Percentiles rank a stretch among this genome's conserved stretches.
These are phyloP conservation scores for Myotis findleyi DNA, from an alignment of 2,797 vertebrate species.

Conservation along the genomic window DNA sequence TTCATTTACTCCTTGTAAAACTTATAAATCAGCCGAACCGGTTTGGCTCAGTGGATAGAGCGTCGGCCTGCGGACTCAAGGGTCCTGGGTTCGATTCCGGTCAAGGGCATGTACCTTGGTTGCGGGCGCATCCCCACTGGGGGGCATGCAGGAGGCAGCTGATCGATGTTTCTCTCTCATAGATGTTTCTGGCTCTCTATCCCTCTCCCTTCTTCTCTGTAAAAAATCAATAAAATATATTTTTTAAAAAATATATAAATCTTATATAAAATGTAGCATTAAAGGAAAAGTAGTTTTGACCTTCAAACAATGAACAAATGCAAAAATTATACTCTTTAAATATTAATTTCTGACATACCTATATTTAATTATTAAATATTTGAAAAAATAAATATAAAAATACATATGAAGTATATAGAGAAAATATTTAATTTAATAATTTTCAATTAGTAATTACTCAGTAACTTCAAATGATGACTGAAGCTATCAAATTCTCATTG, in stretches of 20 bases:
- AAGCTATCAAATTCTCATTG: constrained; percentile 1
- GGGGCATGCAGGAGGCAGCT: too few relatives aligned
- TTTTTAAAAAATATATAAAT: neutral
- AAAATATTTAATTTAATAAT: neutral
- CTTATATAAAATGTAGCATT: neutral
- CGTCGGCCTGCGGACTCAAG: too few relatives aligned
- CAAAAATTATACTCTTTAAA: neutral
- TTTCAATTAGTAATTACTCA: constrained; percentile 9
- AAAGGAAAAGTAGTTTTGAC: constrained; percentile 46
- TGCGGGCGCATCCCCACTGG: too few relatives aligned
- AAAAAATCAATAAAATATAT: too few relatives aligned
- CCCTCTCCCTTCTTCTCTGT: too few relatives aligned
- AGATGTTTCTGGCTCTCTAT: too few relatives aligned
- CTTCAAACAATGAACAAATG: neutral
- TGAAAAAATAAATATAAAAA: neutral
- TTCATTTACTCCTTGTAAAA: neutral
- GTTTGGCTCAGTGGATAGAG: too few relatives aligned
- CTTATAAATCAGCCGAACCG: neutral
- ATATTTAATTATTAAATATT: neutral
- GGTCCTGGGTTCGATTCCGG: too few relatives aligned
- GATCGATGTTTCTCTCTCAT: too few relatives aligned
- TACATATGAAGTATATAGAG: neutral
- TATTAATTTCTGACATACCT: neutral
- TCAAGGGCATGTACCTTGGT: too few relatives aligned
- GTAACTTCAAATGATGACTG: neutral